Conservation (phyloP, 2,113 vertebrate genomes). For the Xyliphius kryptos region DNA sequence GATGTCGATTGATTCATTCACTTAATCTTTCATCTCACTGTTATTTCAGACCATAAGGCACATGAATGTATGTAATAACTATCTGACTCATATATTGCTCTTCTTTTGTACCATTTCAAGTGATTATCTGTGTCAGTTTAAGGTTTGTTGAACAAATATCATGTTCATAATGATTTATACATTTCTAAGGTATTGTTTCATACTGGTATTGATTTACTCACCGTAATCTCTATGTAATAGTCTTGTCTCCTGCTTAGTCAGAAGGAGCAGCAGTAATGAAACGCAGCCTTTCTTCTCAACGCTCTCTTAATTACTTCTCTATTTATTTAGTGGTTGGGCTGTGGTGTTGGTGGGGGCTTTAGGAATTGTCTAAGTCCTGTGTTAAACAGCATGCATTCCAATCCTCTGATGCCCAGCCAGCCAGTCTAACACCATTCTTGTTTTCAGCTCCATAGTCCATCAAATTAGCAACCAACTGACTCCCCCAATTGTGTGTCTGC, state of each 20-base stretch:
- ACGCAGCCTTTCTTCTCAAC: conserved; percentile 61
- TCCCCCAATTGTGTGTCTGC: conserved; percentile 26
- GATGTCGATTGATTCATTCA: conserved; percentile 24
- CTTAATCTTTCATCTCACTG: conserved; percentile 23
- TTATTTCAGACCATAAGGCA: conserved; percentile 11
- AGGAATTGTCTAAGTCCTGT: conserved; percentile 69
- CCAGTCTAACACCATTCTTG: conserved; percentile 57
- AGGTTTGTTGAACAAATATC: conserved; percentile 23
- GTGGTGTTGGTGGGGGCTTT: conserved; percentile 60
- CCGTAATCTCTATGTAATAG: conserved; percentile 7
- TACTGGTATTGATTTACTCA: conserved; percentile 10
- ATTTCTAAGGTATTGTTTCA: no score
- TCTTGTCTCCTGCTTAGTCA: conserved; percentile 11
- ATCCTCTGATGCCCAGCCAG: conserved; percentile 67
- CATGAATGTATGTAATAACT: conserved; percentile 15
- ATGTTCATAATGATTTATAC: conserved; percentile 13
- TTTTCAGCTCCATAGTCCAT: conserved; percentile 58
- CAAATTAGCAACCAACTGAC: conserved; percentile 63
- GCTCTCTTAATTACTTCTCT: conserved; percentile 77
- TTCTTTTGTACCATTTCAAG: conserved; percentile 19
- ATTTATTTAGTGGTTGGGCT: conserved; percentile 72
- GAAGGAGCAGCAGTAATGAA: conserved; percentile 58
- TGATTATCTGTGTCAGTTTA: conserved; percentile 13
- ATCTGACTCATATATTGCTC: conserved; percentile 24
- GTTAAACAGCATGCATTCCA: conserved; percentile 72